Percentiles rank a stretch among this genome's conserved stretches.
Evolutionary conservation across 1,140 invertebrate genomes (phyloP).

Genomic region (Tetramorium simillimum): DNA sequence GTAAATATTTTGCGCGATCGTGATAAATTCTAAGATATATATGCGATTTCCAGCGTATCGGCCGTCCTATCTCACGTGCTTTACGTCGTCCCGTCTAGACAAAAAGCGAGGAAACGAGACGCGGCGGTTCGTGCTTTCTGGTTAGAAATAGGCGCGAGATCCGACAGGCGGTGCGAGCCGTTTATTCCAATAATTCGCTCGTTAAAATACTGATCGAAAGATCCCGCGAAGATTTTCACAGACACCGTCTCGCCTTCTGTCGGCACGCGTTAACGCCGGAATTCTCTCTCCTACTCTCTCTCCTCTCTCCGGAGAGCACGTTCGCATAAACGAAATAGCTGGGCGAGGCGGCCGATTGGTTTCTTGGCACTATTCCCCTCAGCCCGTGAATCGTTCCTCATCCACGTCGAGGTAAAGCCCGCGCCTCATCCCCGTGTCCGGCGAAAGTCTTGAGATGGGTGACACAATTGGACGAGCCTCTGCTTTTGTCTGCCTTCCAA

Average conservation of each 20-base stretch:
- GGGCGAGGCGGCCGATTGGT: conserved; percentile 62
- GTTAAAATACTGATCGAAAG: conserved; percentile 79
- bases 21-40: conserved; percentile 38
- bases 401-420: conserved; percentile 63
- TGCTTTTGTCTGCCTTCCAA: conserved; percentile 50
- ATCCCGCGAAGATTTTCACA: conserved; percentile 52
- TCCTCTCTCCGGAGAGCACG: conserved; percentile 42
- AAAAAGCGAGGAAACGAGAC: conserved; percentile 49
- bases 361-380: conserved; percentile 72
- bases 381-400: conserved; percentile 49
- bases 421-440: conserved; percentile 54
- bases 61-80: conserved; percentile 29
- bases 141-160: conserved; percentile 64
- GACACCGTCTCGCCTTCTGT: conserved; percentile 70
- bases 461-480: conserved; percentile 61
- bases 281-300: conserved; percentile 56
- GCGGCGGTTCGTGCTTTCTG: conserved; percentile 60
- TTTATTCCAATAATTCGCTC: conserved; percentile 81
- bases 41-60: conserved; percentile 30
- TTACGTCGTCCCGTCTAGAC: conserved; percentile 7
- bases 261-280: conserved; percentile 70
- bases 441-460: conserved; percentile 61
- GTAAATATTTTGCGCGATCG: conserved; percentile 19
- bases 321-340: conserved; percentile 81
- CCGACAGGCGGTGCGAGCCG: conserved; percentile 41